Evolutionary conservation across 2,888 invertebrate species (phyloP).

Genomic region (Dasypogon diadema): DNA sequence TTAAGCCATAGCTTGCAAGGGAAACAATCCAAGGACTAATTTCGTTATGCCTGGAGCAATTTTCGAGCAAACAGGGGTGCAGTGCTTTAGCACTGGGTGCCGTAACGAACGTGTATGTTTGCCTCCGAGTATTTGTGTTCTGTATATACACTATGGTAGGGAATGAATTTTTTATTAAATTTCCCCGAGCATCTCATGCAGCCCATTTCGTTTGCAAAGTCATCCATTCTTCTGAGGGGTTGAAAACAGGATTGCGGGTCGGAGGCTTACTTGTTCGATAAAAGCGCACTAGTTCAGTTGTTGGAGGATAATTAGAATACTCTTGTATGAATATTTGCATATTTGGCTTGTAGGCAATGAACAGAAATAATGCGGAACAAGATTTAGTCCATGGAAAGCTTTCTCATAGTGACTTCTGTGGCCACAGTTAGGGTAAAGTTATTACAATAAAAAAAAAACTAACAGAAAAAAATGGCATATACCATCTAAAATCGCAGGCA

Average conservation of each 20-base stretch:
- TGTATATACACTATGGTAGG: conserved; percentile 14
- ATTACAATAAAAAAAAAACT: not conserved
- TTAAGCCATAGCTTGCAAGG: conserved; percentile 28
- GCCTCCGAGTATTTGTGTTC: conserved; percentile 24
- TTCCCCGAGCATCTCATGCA: conserved; percentile 37
- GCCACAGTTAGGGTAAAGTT: not conserved
- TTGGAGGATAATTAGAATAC: conserved; percentile 31
- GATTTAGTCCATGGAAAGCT: not conserved
- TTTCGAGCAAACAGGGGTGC: conserved; percentile 40
- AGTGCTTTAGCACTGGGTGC: conserved; percentile 9
- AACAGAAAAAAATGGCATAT: conserved; percentile 13
- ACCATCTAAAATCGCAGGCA: too few species aligned
- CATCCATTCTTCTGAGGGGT: conserved; percentile 19
- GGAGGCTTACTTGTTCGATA: not conserved
- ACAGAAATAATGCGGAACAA: conserved; percentile 11
- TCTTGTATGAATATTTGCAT: conserved; percentile 34
- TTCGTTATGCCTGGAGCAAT: conserved; percentile 33
- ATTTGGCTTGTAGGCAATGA: conserved; percentile 8
- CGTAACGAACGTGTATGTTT: conserved; percentile 18
- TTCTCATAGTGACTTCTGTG: not conserved
- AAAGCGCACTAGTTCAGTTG: conserved; percentile 26
- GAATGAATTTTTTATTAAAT: conserved; percentile 44
- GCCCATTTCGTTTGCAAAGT: conserved; percentile 32
- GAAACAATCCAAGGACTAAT: conserved; percentile 47
- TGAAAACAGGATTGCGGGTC: not conserved